Percentiles rank a stretch among this genome's conserved stretches.
Conservation (phyloP, 2,113 vertebrate species). For the Hippopotamus amphibius region DNA sequence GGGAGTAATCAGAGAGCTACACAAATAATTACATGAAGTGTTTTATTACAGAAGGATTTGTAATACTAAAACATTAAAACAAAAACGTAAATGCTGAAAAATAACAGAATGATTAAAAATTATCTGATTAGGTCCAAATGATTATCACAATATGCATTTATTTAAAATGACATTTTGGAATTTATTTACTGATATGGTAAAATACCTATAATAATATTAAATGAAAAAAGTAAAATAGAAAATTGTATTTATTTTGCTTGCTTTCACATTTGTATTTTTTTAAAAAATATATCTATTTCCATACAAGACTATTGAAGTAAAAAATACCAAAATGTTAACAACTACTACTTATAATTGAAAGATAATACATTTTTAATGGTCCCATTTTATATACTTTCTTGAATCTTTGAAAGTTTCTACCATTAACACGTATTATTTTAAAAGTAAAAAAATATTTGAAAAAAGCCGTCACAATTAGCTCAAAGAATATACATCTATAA, state of each 20-base stretch:
- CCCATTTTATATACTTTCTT: neutral
- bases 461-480: neutral
- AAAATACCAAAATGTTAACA: constrained; percentile 10
- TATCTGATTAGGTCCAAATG: neutral
- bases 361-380: neutral
- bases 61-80: neutral
- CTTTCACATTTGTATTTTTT: neutral
- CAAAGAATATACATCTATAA: neutral
- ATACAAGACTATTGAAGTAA: neutral
- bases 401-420: neutral
- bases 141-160: constrained; percentile 8
- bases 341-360: neutral
- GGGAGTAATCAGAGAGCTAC: neutral
- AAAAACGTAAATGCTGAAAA: neutral
- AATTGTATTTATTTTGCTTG: constrained; percentile 1
- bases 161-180: constrained; percentile 7
- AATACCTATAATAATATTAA: neutral
- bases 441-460: neutral
- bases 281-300: neutral
- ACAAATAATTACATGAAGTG: neutral
- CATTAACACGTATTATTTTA: constrained; percentile 22
- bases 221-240: neutral
- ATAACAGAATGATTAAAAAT: neutral
- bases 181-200: neutral
- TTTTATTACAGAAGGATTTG: neutral